phyloP scores from a whole-genome alignment of 2,797 vertebrate genomes.

The Sparidentex hasta region DNA sequence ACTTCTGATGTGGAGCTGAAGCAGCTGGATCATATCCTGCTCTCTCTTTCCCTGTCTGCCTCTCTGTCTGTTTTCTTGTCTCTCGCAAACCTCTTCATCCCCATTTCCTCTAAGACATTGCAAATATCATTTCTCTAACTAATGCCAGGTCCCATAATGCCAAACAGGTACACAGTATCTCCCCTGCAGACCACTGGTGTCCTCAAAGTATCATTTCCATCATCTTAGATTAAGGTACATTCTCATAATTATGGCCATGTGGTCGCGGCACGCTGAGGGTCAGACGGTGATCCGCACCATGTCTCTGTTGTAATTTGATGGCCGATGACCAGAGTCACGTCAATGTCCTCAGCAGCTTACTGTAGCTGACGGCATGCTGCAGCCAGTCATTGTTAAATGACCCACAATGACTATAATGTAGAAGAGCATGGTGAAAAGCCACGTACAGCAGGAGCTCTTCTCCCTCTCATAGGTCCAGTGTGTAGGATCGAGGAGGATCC shows the following conservation, averaged over 20 bases:
- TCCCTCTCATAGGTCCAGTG: neutral
- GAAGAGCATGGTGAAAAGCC: conserved; percentile 5
- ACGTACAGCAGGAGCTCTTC: conserved; percentile 1
- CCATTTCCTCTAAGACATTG: conserved; percentile 22
- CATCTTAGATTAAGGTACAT: conserved; percentile 52
- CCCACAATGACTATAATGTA: conserved; percentile 3
- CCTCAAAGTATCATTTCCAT: conserved; percentile 54
- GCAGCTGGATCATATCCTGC: conserved; percentile 37
- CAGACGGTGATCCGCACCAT: conserved; percentile 55
- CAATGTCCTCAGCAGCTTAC: conserved; percentile 37
- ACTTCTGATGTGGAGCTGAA: conserved; percentile 40
- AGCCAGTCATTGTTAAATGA: conserved; percentile 35
- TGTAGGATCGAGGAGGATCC: neutral
- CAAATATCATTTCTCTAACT: conserved; percentile 46
- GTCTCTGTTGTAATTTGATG: conserved; percentile 48
- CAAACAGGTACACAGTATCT: conserved; percentile 28
- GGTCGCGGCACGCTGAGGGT: conserved; percentile 26
- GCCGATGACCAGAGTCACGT: conserved; percentile 34
- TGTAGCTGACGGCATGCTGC: conserved; percentile 9
- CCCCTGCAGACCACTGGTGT: conserved; percentile 28
- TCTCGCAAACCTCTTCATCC: conserved; percentile 18
- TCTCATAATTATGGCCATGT: conserved; percentile 65
- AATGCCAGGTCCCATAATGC: conserved; percentile 58
- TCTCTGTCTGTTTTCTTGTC: neutral
- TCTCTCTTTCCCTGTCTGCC: neutral